A percentile compares a stretch with the other conserved stretches of the same genome.
These are phyloP conservation scores for Capreolus pygargus DNA, from an alignment of 2,113 vertebrate species.

Conservation along the genomic window DNA sequence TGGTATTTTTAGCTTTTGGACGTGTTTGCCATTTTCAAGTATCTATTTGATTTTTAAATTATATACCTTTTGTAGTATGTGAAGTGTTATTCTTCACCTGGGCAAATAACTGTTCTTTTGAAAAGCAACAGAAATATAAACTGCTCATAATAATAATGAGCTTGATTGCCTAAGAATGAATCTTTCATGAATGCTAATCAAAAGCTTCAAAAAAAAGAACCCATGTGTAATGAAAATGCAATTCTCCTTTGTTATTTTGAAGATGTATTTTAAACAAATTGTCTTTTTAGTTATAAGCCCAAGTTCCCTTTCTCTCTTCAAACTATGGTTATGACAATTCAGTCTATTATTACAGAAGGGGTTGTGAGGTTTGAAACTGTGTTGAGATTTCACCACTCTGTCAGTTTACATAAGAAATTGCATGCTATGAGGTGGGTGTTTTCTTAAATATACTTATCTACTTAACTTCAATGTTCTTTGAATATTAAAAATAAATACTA, in stretches of 20 bases:
- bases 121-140: not conserved
- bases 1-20: not conserved
- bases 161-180: not conserved
- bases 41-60: constrained; percentile 1
- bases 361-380: not conserved
- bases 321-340: not conserved
- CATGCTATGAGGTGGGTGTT: not conserved
- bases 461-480: not conserved
- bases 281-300: not conserved
- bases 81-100: not conserved
- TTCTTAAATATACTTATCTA: not conserved
- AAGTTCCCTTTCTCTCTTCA: not conserved
- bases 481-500: not conserved
- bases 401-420: not conserved
- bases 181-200: not conserved
- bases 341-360: not conserved
- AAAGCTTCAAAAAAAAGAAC: not conserved
- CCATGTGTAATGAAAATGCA: not conserved
- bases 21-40: not conserved
- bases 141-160: not conserved
- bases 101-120: not conserved
- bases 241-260: not conserved
- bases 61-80: not conserved
- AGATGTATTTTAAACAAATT: not conserved
- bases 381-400: not conserved